Evolutionary conservation across 1,140 invertebrate species (phyloP).

Genomic region (Anthonomus grandis): DNA sequence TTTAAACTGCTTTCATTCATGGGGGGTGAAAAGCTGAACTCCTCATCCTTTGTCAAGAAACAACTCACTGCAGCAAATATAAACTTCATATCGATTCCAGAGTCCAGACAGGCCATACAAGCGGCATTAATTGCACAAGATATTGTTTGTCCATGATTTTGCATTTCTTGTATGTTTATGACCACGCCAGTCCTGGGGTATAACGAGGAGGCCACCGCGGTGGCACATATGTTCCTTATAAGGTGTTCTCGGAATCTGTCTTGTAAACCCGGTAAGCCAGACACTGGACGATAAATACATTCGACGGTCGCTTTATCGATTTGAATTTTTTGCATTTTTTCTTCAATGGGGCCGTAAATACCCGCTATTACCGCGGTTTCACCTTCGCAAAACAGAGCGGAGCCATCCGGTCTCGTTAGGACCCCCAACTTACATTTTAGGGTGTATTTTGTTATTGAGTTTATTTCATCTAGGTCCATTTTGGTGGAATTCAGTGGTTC

Average conservation of each 20-base stretch:
- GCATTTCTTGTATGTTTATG: conserved; percentile 81
- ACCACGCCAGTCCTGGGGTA: conserved; percentile 76
- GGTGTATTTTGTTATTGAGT: neutral
- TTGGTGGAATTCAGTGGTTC: neutral
- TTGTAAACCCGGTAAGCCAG: conserved; percentile 67
- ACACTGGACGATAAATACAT: conserved; percentile 71
- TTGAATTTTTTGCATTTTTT: conserved; percentile 70
- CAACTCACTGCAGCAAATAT: conserved; percentile 75
- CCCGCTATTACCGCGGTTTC: conserved; percentile 72
- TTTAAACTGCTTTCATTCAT: conserved; percentile 46
- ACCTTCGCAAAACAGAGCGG: conserved; percentile 69
- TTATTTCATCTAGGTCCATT: neutral
- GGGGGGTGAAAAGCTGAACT: conserved; percentile 63
- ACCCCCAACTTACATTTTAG: conserved; percentile 67
- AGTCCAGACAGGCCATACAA: conserved; percentile 76
- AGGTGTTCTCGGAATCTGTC: conserved; percentile 73
- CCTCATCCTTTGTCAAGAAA: conserved; percentile 61
- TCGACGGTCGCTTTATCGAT: conserved; percentile 77
- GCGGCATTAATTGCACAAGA: conserved; percentile 78
- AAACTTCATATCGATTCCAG: conserved; percentile 75
- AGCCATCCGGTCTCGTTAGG: conserved; percentile 70
- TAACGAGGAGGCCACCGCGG: conserved; percentile 62
- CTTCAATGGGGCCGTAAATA: conserved; percentile 82
- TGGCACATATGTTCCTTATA: conserved; percentile 72
- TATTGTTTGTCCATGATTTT: conserved; percentile 80